Base-by-base conservation (phyloP, 2,797 vertebrate species). In the Acestrorhynchus altus region DNA sequence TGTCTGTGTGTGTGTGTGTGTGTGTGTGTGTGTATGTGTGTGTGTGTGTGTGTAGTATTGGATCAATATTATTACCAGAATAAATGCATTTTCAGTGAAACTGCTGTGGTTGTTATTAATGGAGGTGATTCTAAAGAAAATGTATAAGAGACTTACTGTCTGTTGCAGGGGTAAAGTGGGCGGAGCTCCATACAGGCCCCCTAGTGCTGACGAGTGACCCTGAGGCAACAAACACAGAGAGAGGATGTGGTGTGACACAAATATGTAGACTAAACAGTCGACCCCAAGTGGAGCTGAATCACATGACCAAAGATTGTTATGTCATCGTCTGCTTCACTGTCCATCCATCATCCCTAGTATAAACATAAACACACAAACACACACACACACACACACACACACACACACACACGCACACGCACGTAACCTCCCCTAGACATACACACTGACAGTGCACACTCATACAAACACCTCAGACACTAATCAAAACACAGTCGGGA, bases 161-260 rank as follows among this genome's bases (percentile, higher is more conserved):
- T 96, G 95, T 88, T 96, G 96, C 76, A 95, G 94, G 35, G 94
- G 90, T 88, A 95, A 92, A 1, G 93, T 90, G 57, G 93, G 82
- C 81, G 94, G 87, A 69, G 92, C 88, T 83, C 96, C 95, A 0
- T 98, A 98, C 77, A 97, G 89, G 87, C 95, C 93, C 10, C 95
- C 94, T 89, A 96, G 92, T 87, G 96, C 95, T 89, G 93, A 93
- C 66, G 95, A 95, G 90, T 95, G 96, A 88, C 94, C 94, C 97
- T 98, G 89, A 0, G 86, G 88, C 76, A 28, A 61, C n/a, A 89
- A 84, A 92, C 84, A 80, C 31, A 35, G 2, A 35, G 76, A 77
- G 26, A 39, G 15, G 18, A 35, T 72, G 80, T 78, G 77, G 72
- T 79, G 47, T 54, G 44, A 77, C 12, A 77, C 64, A 74, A 80